Conservation (phyloP, 35 echinoderm and acorn worm genomes). For the Ptychodera flava region DNA sequence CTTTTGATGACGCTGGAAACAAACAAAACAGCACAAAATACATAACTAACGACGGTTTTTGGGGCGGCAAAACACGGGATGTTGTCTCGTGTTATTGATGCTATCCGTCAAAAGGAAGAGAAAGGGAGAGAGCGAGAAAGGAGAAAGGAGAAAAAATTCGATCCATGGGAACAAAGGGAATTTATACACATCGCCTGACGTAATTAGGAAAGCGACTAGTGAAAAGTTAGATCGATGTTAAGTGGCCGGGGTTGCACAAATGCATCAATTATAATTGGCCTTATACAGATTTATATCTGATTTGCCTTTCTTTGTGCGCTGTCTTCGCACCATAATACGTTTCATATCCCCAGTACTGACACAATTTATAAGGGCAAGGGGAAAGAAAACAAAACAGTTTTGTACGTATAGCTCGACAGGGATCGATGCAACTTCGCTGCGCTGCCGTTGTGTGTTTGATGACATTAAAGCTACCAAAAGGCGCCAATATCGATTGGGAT, state of each 20-base stretch:
- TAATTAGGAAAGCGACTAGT: too few relatives aligned
- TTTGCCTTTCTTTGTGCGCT: neutral
- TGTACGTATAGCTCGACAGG: neutral
- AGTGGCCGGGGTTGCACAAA: neutral
- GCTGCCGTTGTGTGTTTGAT: neutral
- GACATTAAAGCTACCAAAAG: neutral
- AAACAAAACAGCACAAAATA: too few relatives aligned
- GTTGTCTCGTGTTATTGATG: too few relatives aligned
- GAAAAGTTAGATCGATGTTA: neutral
- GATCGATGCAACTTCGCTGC: neutral
- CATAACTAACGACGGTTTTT: too few relatives aligned
- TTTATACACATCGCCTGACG: neutral
- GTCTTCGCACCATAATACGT: neutral
- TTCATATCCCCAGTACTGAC: neutral
- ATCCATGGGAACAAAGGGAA: too few relatives aligned
- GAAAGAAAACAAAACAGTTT: neutral
- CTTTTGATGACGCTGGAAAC: too few relatives aligned
- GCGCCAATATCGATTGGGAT: neutral
- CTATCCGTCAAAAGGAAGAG: too few relatives aligned
- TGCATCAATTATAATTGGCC: neutral
- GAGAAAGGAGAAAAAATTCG: too few relatives aligned
- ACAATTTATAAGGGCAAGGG: neutral
- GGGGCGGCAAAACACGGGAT: too few relatives aligned
- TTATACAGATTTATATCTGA: neutral
- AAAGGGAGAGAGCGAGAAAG: too few relatives aligned